Base-by-base conservation (phyloP, 2,113 vertebrate species). In the Gorsachius goisagi region DNA sequence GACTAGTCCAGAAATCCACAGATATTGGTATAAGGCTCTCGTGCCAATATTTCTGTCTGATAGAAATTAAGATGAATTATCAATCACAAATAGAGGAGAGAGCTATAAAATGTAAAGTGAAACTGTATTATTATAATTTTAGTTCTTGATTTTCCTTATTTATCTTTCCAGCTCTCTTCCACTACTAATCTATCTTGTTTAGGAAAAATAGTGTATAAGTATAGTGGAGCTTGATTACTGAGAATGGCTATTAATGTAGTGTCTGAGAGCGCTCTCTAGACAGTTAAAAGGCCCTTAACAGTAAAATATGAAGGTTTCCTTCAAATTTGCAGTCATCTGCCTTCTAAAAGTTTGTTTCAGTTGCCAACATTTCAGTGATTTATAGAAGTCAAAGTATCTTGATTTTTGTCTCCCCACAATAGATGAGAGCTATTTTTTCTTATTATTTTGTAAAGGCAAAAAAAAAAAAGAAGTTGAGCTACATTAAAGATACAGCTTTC, bases 401-500 rank as follows among this genome's bases (percentile, higher is more conserved):
- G 94, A 96, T 97, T 97, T 95, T 98, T 95, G 90, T 89, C 89
- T 93, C 84, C 49, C 93, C 91, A 84, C 93, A 95, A 94, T 66
- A 94, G 94, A 96, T 53, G 80, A 72, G 78, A 86, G 66, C 52
- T 95, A 91, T 39, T 95, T 93, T 93, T 95, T 64, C 69, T 77
- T 85, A 88, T 90, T 93, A 95, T 89, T 96, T 93, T 68, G 72
- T 68, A 77, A 96, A 90, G 74, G 86, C 92, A 90, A 68, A 87
- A 64, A 53, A 26, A 52, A 21, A 35, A 68, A 87, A 62, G 45
- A 80, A 60, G 44, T 87, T 63, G 80, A 95, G 44, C 84, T 83
- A 90, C 91, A 95, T 97, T 80, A 96, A 96, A 97, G 95, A 97
- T 81, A 88, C 21, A 94, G 93, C 67, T 90, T 98, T 97, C 94